Evolutionary conservation across 2,113 vertebrate genomes (phyloP).

Genomic region (Centropristis striata): DNA sequence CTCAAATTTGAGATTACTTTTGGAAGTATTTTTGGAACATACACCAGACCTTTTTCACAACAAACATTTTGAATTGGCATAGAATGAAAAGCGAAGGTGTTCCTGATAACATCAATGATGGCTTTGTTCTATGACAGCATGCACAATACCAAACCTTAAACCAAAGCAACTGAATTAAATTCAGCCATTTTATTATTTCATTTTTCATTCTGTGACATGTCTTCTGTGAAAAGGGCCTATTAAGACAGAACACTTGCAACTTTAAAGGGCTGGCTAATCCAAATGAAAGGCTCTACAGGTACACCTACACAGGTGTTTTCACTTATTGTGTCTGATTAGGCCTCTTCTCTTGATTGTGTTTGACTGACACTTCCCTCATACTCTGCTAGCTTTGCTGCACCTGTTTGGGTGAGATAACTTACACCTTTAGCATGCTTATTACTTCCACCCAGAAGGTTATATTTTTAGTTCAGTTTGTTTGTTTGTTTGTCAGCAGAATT

Average conservation of each 20-base stretch:
- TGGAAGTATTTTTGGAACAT: not conserved
- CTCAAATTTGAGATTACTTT: not conserved
- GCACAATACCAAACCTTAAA: not conserved
- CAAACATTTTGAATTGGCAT: not conserved
- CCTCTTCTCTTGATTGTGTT: not conserved
- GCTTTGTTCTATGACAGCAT: not conserved
- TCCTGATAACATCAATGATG: not conserved
- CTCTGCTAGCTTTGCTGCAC: not conserved
- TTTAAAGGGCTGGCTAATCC: not conserved
- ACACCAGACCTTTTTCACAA: not conserved
- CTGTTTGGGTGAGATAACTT: not conserved
- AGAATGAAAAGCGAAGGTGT: not conserved
- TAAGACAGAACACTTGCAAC: not conserved
- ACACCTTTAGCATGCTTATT: not conserved
- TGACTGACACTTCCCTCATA: slow-evolving; percentile 29
- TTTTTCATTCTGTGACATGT: not conserved
- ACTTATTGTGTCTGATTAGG: not conserved
- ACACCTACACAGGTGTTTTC: not conserved
- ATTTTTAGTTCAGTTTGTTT: too few species aligned
- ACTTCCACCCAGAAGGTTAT: too few species aligned
- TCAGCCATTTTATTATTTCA: not conserved
- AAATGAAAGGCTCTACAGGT: not conserved
- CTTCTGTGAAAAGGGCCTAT: not conserved
- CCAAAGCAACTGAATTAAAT: not conserved
- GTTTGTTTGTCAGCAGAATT: too few species aligned